Evolutionary conservation across 2,797 vertebrate species (phyloP).

Genomic region (Botia kubotai): DNA sequence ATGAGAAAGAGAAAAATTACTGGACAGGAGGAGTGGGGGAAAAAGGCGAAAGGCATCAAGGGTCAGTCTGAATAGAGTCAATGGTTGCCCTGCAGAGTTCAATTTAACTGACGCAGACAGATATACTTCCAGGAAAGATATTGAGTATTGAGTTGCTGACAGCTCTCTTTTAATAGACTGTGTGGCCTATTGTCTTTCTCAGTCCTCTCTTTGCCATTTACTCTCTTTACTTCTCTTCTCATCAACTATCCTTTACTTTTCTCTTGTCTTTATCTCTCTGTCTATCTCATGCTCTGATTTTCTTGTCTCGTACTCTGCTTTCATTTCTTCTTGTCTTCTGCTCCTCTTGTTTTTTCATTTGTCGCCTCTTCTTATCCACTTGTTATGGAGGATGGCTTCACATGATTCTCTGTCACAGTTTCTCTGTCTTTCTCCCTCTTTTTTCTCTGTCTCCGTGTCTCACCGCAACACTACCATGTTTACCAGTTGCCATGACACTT

Average conservation of each 20-base stretch:
- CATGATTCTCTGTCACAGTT: neutral
- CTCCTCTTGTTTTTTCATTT: no score
- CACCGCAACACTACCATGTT: slow-evolving; percentile 46
- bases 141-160: neutral
- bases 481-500: slow-evolving; percentile 44
- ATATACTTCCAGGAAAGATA: slow-evolving; percentile 19
- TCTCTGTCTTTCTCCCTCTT: slow-evolving; percentile 32
- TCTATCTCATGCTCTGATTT: neutral
- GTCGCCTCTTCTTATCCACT: neutral
- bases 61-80: slow-evolving; percentile 8
- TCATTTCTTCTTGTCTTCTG: neutral
- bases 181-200: neutral
- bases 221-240: neutral
- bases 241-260: neutral
- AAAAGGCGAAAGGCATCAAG: slow-evolving; percentile 25
- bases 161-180: neutral
- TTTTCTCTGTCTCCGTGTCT: slow-evolving; percentile 32
- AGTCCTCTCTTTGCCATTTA: neutral
- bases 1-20: slow-evolving; percentile 38
- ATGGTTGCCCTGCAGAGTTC: neutral
- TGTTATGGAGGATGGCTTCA: neutral
- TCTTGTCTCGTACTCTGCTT: neutral
- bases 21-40: slow-evolving; percentile 49
- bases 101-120: slow-evolving; percentile 28
- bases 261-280: neutral